Percentiles rank a stretch among this genome's conserved stretches.
phyloP scores from a whole-genome alignment of 2,888 invertebrate species.

The Ptycholaimellus sp. region DNA sequence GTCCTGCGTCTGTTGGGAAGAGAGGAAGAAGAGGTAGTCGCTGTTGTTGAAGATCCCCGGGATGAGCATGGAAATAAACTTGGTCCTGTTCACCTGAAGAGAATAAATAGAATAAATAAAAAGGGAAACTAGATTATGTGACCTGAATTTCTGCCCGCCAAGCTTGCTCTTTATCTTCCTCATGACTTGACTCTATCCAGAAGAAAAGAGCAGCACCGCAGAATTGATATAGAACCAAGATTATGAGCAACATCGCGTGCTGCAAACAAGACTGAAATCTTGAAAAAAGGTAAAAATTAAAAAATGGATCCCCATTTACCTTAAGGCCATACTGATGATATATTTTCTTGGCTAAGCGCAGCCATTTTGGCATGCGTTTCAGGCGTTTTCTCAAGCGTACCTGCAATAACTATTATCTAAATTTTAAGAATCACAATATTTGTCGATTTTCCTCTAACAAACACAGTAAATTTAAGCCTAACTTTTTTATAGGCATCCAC shows the following conservation, averaged over 20 bases:
- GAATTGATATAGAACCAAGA: conserved; percentile 6
- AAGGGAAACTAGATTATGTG: not conserved
- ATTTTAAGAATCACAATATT: no score
- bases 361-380: no score
- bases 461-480: no score
- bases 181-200: conserved; percentile 1
- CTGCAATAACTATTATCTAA: no score
- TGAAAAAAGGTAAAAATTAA: no score
- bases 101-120: not conserved
- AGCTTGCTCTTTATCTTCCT: not conserved
- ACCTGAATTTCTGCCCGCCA: not conserved
- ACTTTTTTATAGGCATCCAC: no score
- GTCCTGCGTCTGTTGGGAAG: conserved; percentile 11
- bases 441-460: no score
- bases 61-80: conserved; percentile 12
- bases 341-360: no score
- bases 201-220: conserved; percentile 5
- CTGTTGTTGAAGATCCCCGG: conserved; percentile 18
- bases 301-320: no score
- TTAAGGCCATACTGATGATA: no score
- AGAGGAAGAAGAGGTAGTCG: conserved; percentile 15
- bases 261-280: conserved; percentile 1
- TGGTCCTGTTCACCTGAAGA: conserved; percentile 10
- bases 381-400: no score
- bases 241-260: conserved; percentile 3